Evolutionary conservation across 2,113 vertebrate species (phyloP).

Genomic region (Tetrax tetrax): DNA sequence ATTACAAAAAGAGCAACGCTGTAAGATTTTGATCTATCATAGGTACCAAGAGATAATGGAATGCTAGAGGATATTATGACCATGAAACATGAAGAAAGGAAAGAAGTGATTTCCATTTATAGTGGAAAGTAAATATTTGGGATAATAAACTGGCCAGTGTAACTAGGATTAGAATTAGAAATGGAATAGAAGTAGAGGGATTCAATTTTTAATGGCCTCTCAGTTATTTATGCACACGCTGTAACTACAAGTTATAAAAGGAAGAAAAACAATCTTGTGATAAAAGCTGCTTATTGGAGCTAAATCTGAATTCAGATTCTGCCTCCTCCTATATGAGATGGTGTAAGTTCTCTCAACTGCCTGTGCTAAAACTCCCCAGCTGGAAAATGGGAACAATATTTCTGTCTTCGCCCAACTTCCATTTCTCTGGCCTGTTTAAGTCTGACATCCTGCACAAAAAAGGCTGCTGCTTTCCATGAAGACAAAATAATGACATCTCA

Average conservation of each 20-base stretch:
- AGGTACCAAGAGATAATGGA: constrained; percentile 32
- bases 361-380: neutral
- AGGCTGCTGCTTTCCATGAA: accelerated
- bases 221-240: constrained; percentile 21
- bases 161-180: constrained; percentile 8
- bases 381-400: neutral
- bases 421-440: neutral
- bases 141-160: constrained; percentile 48
- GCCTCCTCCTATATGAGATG: neutral
- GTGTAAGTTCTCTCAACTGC: neutral
- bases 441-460: neutral
- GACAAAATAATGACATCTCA: accelerated
- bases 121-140: constrained; percentile 59
- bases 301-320: constrained; percentile 14
- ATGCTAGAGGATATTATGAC: constrained; percentile 5
- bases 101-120: constrained; percentile 57
- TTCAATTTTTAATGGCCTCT: neutral
- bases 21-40: constrained; percentile 43
- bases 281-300: constrained; percentile 32
- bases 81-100: constrained; percentile 33
- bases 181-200: neutral
- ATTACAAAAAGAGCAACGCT: constrained; percentile 2
- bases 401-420: neutral
- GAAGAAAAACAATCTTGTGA: neutral
- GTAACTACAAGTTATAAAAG: neutral